Evolutionary conservation across 2,113 vertebrate species (phyloP), one percentile per base, ranked within the genome.

Genomic region (Lepisosteus oculatus): DNA sequence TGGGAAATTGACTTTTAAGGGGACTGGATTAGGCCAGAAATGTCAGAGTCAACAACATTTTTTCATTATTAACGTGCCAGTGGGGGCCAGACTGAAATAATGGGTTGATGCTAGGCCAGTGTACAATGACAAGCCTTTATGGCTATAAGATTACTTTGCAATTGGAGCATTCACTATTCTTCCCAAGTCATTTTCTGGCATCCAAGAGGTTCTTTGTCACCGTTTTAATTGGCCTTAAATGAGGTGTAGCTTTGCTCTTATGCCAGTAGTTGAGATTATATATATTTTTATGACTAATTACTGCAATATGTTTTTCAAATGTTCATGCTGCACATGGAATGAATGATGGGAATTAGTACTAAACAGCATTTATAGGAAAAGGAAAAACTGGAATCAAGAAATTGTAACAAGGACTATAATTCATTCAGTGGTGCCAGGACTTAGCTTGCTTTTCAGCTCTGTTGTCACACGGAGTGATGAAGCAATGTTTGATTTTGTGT

Each of bases 1-100:
- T 78, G 71, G 72, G 59, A 75, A 29, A 61, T 61, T 73, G 76
- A 76, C 78, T 80, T 83, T 74, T 71, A 76, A 74, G 64, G 70
- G 43, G 71, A n/a, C 3, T 0, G 44, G 47, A 57, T 47, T 67
- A 64, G 72, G 61, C 61, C 65, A 56, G 45, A 65, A 70, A 67
- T 69, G 56, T 70, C 72, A 59, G 59, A 68, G 57, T 65, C 44
- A 61, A 70, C 65, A 71, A 43, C 55, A 67, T 75, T 67, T 42
- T 68, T 69, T 69, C n/a, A 69, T 61, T 66, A 56, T 54, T 43
- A 62, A 55, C 51, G 56, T 72, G n/a, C 71, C n/a, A 41, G 55
- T 14, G 55, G 14, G n/a, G 71, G 54, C 29, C 61, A 41, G 56
- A 41, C 51, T 70, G 47, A 70, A 57, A 65, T 65, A 70, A 69